A percentile compares a stretch with the other conserved stretches of the same genome.
Conservation (phyloP, 2,113 vertebrate species). For the Percopsis transmontana region DNA sequence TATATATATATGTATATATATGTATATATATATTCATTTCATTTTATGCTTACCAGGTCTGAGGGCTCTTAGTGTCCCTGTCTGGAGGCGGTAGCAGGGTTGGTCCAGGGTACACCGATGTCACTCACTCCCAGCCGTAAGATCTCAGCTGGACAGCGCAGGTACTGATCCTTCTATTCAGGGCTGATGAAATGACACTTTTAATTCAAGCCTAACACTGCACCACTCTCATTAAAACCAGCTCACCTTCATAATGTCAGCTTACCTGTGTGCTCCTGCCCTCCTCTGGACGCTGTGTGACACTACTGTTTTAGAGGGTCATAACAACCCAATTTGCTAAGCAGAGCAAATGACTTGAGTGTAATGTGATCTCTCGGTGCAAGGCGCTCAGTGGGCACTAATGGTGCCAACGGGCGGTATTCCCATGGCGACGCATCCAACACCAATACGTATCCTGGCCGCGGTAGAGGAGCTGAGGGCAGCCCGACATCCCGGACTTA, state of each 20-base stretch:
- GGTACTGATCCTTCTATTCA: conserved; percentile 75
- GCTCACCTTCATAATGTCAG: no score
- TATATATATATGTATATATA: background rate
- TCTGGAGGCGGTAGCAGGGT: conserved; percentile 43
- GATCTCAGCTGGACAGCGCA: conserved; percentile 85
- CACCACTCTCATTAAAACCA: no score
- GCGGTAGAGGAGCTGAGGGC: conserved; percentile 86
- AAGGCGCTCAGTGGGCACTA: conserved; percentile 88
- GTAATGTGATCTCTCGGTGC: conserved; percentile 26
- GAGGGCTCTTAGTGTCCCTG: conserved; percentile 44
- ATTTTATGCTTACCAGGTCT: conserved; percentile 15
- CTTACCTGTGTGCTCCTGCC: no score
- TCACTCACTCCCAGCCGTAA: conserved; percentile 81
- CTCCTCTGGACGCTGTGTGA: no score
- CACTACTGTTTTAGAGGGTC: no score
- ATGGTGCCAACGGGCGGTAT: conserved; percentile 80
- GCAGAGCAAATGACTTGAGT: background rate
- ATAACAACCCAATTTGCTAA: background rate
- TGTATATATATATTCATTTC: background rate
- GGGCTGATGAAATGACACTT: background rate
- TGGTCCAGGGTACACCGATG: conserved; percentile 59
- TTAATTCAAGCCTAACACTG: background rate
- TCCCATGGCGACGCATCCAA: conserved; percentile 85
- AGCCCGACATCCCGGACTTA: conserved; percentile 86
- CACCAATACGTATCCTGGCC: conserved; percentile 88